Percentiles rank a stretch among this genome's conserved stretches.
Conservation (phyloP, 2,113 vertebrate species). For the Perca flavescens region DNA sequence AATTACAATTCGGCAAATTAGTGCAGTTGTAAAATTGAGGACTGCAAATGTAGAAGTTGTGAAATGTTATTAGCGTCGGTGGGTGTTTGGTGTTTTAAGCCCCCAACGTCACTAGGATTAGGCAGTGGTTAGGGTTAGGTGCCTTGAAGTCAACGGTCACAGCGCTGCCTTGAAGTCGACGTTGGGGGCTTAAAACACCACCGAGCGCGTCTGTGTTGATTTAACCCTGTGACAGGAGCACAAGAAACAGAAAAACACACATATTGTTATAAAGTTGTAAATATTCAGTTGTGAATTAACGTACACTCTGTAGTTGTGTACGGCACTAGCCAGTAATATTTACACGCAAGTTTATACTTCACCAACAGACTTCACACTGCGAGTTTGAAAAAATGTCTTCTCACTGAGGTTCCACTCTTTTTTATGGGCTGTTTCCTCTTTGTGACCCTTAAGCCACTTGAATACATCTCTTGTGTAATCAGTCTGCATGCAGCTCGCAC, state of each 20-base stretch:
- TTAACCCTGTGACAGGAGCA: background rate
- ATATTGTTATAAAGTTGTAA: background rate
- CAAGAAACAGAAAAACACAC: background rate
- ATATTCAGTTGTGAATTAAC: background rate
- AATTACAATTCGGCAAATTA: background rate
- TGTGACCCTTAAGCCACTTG: background rate
- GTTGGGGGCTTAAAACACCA: too few species aligned
- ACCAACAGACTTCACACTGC: background rate
- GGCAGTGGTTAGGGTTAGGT: too few species aligned
- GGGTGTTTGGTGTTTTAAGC: too few species aligned
- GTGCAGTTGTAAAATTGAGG: background rate
- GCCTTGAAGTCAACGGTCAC: too few species aligned
- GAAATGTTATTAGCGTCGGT: too few species aligned
- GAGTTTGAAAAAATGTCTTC: background rate
- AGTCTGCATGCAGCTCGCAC: background rate
- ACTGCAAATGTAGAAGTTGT: background rate
- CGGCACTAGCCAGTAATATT: background rate
- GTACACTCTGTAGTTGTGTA: background rate
- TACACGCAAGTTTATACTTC: background rate
- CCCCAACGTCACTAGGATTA: too few species aligned
- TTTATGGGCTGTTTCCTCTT: conserved; percentile 6
- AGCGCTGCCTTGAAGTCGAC: too few species aligned
- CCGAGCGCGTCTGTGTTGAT: background rate
- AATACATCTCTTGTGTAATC: background rate
- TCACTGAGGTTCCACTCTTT: conserved; percentile 1